These are phyloP conservation scores for Chalcis sispes DNA, from an alignment of 2,888 invertebrate genomes.

Conservation along the genomic window DNA sequence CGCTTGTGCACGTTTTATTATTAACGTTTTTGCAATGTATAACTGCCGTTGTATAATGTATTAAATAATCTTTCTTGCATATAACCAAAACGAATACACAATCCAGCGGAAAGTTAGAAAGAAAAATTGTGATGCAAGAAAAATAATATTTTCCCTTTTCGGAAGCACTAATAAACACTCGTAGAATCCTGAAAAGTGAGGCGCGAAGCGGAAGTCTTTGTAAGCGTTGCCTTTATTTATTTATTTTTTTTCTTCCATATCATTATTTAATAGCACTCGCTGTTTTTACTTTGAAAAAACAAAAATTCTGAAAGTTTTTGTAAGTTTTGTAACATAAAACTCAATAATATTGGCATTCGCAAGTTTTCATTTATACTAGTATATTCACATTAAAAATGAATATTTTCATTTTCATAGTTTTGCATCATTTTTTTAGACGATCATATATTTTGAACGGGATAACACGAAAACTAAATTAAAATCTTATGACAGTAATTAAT, in stretches of 20 bases:
- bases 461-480: too few relatives aligned
- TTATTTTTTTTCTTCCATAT: slow-evolving; percentile 6
- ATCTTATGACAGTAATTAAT: neutral
- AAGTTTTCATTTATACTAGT: neutral
- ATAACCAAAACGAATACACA: neutral
- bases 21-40: too few relatives aligned
- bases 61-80: neutral
- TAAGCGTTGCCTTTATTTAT: too few relatives aligned
- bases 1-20: too few relatives aligned
- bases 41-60: too few relatives aligned
- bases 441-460: too few relatives aligned
- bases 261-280: slow-evolving; percentile 17
- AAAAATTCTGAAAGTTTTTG: neutral
- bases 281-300: neutral
- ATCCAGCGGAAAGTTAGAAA: neutral
- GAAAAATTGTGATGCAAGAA: slow-evolving; percentile 8
- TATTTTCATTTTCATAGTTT: too few relatives aligned
- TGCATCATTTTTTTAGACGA: too few relatives aligned
- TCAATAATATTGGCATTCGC: neutral
- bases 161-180: slow-evolving; percentile 28
- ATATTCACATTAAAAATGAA: neutral
- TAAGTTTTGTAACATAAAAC: neutral
- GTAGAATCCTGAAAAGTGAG: slow-evolving; percentile 36
- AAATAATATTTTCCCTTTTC: slow-evolving; percentile 20
- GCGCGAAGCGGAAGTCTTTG: slow-evolving; percentile 23